phyloP scores from a whole-genome alignment of 2,888 invertebrate species.

The Stenoptilia bipunctidactyla region DNA sequence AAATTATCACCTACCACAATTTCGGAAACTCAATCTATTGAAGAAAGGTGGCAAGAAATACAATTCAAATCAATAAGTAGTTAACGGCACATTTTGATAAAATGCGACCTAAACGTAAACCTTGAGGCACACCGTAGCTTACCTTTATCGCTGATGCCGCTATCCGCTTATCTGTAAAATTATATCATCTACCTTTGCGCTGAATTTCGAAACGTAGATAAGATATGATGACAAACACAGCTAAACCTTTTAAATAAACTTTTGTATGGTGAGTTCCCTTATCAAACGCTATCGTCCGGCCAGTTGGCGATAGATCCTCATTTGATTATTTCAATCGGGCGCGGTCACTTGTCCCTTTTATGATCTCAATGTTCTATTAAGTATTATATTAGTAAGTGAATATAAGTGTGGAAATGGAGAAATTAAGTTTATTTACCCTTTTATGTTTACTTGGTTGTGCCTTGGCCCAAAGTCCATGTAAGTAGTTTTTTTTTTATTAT shows the following conservation, averaged over 20 bases:
- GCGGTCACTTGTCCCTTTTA: constrained; percentile 17
- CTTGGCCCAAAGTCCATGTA: constrained; percentile 37
- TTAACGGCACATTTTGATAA: too few species aligned
- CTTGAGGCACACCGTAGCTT: constrained; percentile 24
- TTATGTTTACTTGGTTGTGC: constrained; percentile 25
- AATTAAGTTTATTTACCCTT: constrained; percentile 22
- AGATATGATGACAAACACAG: constrained; percentile 31
- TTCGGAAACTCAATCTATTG: too few species aligned
- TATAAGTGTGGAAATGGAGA: constrained; percentile 30
- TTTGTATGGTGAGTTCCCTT: constrained; percentile 21
- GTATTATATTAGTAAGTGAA: constrained; percentile 14
- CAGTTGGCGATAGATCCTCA: constrained; percentile 4
- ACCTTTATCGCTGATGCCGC: constrained; percentile 16
- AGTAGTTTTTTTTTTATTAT: constrained; percentile 7
- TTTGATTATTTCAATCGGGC: constrained; percentile 10
- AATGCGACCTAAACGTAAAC: constrained; percentile 8
- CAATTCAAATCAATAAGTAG: too few species aligned
- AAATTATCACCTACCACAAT: too few species aligned
- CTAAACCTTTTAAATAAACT: constrained; percentile 29
- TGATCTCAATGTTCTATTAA: constrained; percentile 15
- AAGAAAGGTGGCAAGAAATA: too few species aligned
- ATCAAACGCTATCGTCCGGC: constrained; percentile 28
- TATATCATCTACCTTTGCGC: constrained; percentile 46
- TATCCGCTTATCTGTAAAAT: constrained; percentile 18
- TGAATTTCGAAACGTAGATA: constrained; percentile 59